These are phyloP conservation scores for Ditylenchus weischeri DNA, from an alignment of 2,888 invertebrate genomes.

Conservation along the genomic window DNA sequence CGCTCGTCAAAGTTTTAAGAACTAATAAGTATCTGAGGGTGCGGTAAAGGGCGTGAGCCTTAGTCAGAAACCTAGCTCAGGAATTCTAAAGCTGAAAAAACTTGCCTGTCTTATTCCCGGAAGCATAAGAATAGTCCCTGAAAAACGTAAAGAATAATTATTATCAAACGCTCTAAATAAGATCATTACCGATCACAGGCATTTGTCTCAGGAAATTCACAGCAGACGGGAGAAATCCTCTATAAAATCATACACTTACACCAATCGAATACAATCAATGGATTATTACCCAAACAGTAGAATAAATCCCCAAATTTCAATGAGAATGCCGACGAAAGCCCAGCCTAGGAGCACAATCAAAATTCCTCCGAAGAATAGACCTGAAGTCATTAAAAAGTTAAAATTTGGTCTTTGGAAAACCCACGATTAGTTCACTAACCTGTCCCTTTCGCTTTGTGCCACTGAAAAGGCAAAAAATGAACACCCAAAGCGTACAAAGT, in stretches of 20 bases:
- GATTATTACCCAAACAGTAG: conserved; percentile 64
- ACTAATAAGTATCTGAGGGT: too few species aligned
- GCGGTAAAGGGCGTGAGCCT: too few species aligned
- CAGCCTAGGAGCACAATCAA: conserved; percentile 85
- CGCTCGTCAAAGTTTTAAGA: too few species aligned
- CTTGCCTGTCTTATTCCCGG: conserved; percentile 80
- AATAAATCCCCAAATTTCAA: conserved; percentile 93
- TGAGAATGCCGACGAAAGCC: conserved; percentile 91
- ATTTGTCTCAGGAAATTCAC: conserved; percentile 89
- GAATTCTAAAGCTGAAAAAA: conserved; percentile 17
- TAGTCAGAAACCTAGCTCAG: neutral
- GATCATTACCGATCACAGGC: conserved; percentile 73
- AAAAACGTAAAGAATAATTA: too few species aligned
- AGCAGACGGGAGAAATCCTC: conserved; percentile 94
- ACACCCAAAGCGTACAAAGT: conserved; percentile 63
- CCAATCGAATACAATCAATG: neutral
- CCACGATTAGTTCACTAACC: neutral
- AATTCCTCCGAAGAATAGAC: conserved; percentile 69
- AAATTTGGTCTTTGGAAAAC: too few species aligned
- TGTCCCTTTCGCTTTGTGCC: conserved; percentile 45
- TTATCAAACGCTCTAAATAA: too few species aligned
- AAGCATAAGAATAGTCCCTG: conserved; percentile 73
- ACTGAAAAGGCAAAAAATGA: conserved; percentile 62
- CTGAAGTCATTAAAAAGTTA: too few species aligned
- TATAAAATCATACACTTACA: conserved; percentile 62